Percentiles rank a stretch among this genome's conserved stretches.
These are phyloP conservation scores for Orthosia incerta DNA, from an alignment of 2,888 invertebrate genomes.

Conservation along the genomic window DNA sequence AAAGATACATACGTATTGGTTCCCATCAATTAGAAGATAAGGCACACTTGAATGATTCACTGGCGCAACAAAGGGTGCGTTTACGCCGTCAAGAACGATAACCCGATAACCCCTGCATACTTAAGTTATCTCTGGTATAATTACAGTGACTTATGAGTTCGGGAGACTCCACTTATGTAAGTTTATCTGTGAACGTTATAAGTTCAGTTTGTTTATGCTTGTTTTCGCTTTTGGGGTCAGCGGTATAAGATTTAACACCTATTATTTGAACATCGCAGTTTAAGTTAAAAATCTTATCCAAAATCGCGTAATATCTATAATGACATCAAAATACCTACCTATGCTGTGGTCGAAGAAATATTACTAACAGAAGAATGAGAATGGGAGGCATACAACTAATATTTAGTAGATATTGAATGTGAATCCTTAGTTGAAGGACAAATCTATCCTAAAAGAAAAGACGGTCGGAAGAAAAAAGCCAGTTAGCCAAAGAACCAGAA, in stretches of 20 bases:
- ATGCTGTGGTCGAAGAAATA: neutral
- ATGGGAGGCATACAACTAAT: neutral
- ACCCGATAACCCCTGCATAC: slow-evolving; percentile 57
- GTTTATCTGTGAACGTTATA: slow-evolving; percentile 45
- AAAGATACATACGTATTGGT: slow-evolving; percentile 40
- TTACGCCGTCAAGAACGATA: slow-evolving; percentile 57
- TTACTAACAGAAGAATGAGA: neutral
- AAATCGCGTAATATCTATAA: neutral
- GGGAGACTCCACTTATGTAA: slow-evolving; percentile 43
- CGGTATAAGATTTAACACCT: neutral
- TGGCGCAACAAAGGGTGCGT: slow-evolving; percentile 55
- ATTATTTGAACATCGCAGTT: neutral
- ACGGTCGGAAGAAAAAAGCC: neutral
- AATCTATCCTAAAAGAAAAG: neutral
- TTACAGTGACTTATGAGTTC: slow-evolving; percentile 57
- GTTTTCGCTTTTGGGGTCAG: slow-evolving; percentile 20
- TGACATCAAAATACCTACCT: neutral
- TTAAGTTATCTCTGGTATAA: slow-evolving; percentile 56
- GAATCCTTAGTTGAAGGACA: neutral
- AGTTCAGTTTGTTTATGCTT: slow-evolving; percentile 21
- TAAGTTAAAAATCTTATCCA: too few relatives aligned
- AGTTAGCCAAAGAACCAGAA: slow-evolving; percentile 32
- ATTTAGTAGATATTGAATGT: neutral
- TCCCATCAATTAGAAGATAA: slow-evolving; percentile 67
- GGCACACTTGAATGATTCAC: slow-evolving; percentile 56